Percentiles rank a stretch among this genome's conserved stretches.
phyloP scores from a whole-genome alignment of 1,140 invertebrate genomes.

The Cydia pomonella region DNA sequence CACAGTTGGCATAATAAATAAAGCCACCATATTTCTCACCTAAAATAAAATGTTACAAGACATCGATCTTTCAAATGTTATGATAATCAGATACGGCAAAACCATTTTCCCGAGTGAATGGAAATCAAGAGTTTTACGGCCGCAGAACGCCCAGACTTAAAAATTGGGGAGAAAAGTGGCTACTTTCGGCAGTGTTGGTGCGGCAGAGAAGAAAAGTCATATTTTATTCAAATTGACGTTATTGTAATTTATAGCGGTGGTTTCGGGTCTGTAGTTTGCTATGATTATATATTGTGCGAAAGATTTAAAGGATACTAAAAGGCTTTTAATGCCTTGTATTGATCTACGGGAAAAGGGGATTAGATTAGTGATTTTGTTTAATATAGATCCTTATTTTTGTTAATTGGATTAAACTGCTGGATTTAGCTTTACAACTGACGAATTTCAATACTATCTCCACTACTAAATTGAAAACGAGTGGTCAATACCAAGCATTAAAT shows the following conservation, averaged over 20 bases:
- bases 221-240: slow-evolving; percentile 23
- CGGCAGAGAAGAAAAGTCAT: neutral
- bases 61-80: slow-evolving; percentile 22
- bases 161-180: neutral
- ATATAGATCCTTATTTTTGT: neutral
- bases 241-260: slow-evolving; percentile 10
- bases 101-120: slow-evolving; percentile 7
- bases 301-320: neutral
- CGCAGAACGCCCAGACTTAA: neutral
- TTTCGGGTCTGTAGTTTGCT: slow-evolving; percentile 10
- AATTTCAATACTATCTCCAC: no score
- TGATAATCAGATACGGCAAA: slow-evolving; percentile 19
- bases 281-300: slow-evolving; percentile 18
- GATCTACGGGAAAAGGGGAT: neutral
- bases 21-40: neutral
- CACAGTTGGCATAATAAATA: neutral
- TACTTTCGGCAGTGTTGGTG: neutral
- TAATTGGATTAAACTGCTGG: no score
- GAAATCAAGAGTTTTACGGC: neutral
- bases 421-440: no score
- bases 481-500: no score
- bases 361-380: neutral
- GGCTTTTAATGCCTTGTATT: neutral
- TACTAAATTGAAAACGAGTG: no score
- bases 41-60: neutral